Base-by-base conservation (phyloP, 2,797 vertebrate species). In the Calcarius lapponicus region DNA sequence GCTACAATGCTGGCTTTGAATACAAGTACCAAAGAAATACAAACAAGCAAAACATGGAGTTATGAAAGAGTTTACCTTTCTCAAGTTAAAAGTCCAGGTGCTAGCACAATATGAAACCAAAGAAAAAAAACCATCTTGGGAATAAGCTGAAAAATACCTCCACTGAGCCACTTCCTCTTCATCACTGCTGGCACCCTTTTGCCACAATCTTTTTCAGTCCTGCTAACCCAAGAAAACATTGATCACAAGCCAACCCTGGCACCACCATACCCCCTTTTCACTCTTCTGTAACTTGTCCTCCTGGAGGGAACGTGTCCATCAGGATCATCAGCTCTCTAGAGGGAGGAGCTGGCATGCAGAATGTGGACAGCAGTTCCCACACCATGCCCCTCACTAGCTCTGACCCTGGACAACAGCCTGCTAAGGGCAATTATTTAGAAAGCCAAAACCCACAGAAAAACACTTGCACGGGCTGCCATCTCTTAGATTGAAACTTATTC, bases 401-500 rank as follows among this genome's bases (percentile, higher is more conserved):
- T 0, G 1, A 21, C 29, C 36, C 20, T 11, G 20, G 38, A 48
- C 56, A 76, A 24, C 0, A 4, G 0, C 1, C 28, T 48, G 3
- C 13, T 56, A 56, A 54, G n/a, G 56, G 19, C 7, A 17, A 47
- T 17, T 24, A 17, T 71, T 62, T 40, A 78, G 47, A 72, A 80
- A 88, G 56, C 22, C 38, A 66, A 80, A 80, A 36, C 21, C 13
- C 78, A 80, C 12, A 53, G 17, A 81, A 83, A 43, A 81, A 3
- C 14, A 36, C 17, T 61, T 34, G 19, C 80, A 91, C 26, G 18
- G 32, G 31, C 31, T 81, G 32, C 28, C 50, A 54, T 24, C 43
- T 79, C 73, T 78, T 42, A 28, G 40, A 71, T 53, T 69, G 56
- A 51, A 73, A 51, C 9, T 11, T 43, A 22, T 24, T 34, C 42